Conservation (phyloP, 2,113 vertebrate species). For the Rostratula benghalensis region DNA sequence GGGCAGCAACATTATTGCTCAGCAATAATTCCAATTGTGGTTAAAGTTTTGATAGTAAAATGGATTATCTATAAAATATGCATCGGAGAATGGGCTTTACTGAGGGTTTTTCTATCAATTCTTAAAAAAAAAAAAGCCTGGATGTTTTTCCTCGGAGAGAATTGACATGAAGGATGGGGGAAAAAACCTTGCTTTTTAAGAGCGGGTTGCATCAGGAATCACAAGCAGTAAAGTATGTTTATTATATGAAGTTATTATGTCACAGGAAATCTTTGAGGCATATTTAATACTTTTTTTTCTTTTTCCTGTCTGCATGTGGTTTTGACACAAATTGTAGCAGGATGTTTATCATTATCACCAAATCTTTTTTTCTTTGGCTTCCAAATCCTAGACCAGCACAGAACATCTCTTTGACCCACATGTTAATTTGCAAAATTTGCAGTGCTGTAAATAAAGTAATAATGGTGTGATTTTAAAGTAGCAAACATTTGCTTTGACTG, state of each 20-base stretch:
- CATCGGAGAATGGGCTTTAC: neutral
- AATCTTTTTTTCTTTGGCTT: neutral
- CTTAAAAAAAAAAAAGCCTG: neutral
- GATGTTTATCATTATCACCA: fast-evolving
- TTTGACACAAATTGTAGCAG: neutral
- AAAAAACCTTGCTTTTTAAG: neutral
- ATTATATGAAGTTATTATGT: neutral
- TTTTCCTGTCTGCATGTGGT: neutral
- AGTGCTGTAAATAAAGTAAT: neutral
- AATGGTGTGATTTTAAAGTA: neutral
- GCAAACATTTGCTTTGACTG: neutral
- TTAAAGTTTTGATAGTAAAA: neutral
- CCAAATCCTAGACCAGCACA: fast-evolving
- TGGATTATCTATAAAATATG: neutral
- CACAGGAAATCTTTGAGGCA: neutral
- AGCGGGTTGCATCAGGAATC: neutral
- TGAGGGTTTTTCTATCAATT: neutral
- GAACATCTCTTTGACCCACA: too few relatives aligned
- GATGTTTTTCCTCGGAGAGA: neutral
- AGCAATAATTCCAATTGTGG: neutral
- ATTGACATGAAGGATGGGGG: neutral
- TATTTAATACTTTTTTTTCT: neutral
- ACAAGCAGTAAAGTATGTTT: neutral
- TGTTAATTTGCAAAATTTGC: neutral
- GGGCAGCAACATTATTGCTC: neutral